These are phyloP conservation scores for Rosalia funebris DNA, from an alignment of 2,888 invertebrate species.

Conservation along the genomic window DNA sequence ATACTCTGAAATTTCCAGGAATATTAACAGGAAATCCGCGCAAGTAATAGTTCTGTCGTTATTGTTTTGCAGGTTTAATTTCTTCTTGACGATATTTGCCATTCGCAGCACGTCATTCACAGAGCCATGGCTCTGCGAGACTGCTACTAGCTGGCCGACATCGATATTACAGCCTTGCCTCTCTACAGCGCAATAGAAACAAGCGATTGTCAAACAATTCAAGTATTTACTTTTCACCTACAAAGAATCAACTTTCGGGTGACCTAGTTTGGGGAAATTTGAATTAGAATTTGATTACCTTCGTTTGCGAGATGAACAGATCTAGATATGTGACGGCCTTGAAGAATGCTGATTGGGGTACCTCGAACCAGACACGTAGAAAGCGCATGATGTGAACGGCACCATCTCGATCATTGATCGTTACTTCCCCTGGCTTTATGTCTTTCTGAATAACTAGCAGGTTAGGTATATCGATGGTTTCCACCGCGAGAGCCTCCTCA, in stretches of 20 bases:
- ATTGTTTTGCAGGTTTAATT: constrained; percentile 74
- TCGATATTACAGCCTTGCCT: constrained; percentile 71
- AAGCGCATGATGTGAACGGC: constrained; percentile 84
- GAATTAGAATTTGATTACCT: constrained; percentile 63
- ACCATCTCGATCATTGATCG: constrained; percentile 79
- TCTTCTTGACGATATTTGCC: constrained; percentile 83
- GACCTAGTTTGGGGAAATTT: too few relatives aligned
- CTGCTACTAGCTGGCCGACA: constrained; percentile 74
- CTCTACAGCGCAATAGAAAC: constrained; percentile 84
- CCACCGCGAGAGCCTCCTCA: constrained; percentile 56
- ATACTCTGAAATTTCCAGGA: constrained; percentile 71
- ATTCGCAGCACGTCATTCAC: constrained; percentile 86
- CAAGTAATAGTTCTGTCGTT: constrained; percentile 67
- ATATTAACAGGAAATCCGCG: constrained; percentile 73
- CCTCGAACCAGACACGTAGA: constrained; percentile 86
- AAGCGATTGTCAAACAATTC: constrained; percentile 87
- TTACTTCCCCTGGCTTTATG: constrained; percentile 71
- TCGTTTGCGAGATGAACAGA: constrained; percentile 82
- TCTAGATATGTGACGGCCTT: constrained; percentile 81
- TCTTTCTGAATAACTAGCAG: constrained; percentile 50
- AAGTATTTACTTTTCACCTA: constrained; percentile 82
- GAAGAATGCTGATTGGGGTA: constrained; percentile 82
- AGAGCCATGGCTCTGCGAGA: constrained; percentile 82
- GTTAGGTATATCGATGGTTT: constrained; percentile 53
- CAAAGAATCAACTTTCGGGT: constrained; percentile 20